Evolutionary conservation across 2,888 invertebrate genomes (phyloP).

Genomic region (Lamellibrachia columna): DNA sequence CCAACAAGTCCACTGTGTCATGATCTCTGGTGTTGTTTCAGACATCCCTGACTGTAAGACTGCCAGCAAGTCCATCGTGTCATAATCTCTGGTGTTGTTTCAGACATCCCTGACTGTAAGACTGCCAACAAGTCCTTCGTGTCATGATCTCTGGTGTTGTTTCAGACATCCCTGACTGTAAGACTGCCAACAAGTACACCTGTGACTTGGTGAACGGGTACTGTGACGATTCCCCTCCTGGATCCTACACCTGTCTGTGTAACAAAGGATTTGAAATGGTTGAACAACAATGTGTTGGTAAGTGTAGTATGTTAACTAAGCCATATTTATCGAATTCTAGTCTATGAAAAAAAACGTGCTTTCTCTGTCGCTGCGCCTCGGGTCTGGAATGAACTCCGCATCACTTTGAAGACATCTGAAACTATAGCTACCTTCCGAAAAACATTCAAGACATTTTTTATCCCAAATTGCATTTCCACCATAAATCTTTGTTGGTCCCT

Average conservation of each 20-base stretch:
- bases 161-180: neutral
- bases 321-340: no score
- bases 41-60: neutral
- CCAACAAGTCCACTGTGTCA: neutral
- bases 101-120: neutral
- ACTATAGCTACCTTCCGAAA: no score
- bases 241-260: constrained; percentile 45
- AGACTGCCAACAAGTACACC: constrained; percentile 51
- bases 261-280: constrained; percentile 39
- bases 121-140: neutral
- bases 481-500: no score
- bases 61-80: neutral
- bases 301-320: neutral
- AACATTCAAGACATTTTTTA: no score
- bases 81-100: neutral
- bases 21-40: neutral
- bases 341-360: no score
- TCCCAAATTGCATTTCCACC: no score
- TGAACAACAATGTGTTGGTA: constrained; percentile 9
- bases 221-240: constrained; percentile 71
- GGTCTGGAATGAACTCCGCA: no score
- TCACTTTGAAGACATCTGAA: no score
- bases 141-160: no score
- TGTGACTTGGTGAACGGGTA: constrained; percentile 71
- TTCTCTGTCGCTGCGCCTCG: no score